A percentile compares a stretch with the other conserved stretches of the same genome.
Evolutionary conservation across 2,797 vertebrate species (phyloP).

Genomic region (Paratrypauchen microcephalus): DNA sequence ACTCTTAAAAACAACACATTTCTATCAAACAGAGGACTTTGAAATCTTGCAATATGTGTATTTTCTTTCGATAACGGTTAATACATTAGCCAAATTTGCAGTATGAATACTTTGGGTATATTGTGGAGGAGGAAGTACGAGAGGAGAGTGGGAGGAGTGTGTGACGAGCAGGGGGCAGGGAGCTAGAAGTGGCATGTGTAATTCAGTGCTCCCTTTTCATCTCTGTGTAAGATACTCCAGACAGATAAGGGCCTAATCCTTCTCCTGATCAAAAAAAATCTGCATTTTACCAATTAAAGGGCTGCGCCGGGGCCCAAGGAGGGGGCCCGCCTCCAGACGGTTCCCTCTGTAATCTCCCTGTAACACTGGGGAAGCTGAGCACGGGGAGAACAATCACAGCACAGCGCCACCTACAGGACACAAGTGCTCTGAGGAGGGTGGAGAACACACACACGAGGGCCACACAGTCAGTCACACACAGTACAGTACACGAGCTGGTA

Average conservation of each 20-base stretch:
- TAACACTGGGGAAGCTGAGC: conserved; percentile 82
- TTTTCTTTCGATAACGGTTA: too few species aligned
- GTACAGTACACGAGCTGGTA: too few species aligned
- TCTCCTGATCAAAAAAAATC: conserved; percentile 97
- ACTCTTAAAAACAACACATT: too few species aligned
- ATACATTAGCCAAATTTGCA: too few species aligned
- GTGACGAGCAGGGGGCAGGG: conserved; percentile 60
- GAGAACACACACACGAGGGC: conserved; percentile 32
- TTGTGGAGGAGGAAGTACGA: conserved; percentile 26
- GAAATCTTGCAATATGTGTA: too few species aligned
- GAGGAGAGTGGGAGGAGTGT: conserved; percentile 38
- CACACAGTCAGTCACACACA: too few species aligned
- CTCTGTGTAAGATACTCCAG: conserved; percentile 94
- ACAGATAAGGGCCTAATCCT: conserved; percentile 98
- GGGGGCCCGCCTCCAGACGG: conserved; percentile 61
- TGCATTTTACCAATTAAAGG: conserved; percentile 99
- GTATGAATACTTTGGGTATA: too few species aligned
- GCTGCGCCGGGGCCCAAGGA: conserved; percentile 89
- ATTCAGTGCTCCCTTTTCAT: conserved; percentile 97
- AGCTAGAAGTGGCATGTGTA: conserved; percentile 89
- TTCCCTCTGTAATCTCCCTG: conserved; percentile 87
- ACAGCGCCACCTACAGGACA: conserved; percentile 57
- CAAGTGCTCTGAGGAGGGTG: conserved; percentile 21
- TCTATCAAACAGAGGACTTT: too few species aligned
- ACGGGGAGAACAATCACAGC: conserved; percentile 66